Percentiles rank a stretch among this genome's conserved stretches.
Evolutionary conservation across 2,113 vertebrate genomes (phyloP).

Genomic region (Phylloscopus trochilus): DNA sequence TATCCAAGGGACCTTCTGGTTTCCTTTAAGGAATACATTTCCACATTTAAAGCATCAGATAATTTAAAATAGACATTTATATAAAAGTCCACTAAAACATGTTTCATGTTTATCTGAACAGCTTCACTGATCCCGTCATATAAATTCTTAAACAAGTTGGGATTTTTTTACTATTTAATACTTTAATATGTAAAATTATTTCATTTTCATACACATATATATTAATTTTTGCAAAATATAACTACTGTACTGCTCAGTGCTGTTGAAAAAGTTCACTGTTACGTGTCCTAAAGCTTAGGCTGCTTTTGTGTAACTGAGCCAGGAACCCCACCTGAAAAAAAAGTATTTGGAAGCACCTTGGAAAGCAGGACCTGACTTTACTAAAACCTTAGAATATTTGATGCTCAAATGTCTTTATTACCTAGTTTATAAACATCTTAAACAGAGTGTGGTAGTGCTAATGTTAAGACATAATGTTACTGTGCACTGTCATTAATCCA

Average conservation of each 20-base stretch:
- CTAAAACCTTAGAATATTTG: neutral
- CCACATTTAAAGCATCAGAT: neutral
- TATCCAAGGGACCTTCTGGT: neutral
- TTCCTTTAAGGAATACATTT: neutral
- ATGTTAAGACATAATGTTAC: neutral
- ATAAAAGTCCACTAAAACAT: neutral
- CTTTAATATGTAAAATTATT: neutral
- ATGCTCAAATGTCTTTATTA: neutral
- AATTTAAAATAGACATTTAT: neutral
- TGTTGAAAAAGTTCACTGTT: neutral
- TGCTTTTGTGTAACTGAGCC: neutral
- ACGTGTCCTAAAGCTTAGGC: neutral
- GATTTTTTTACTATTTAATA: neutral
- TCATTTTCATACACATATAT: neutral
- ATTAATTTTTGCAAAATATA: neutral
- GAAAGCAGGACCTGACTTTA: neutral
- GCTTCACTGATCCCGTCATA: neutral
- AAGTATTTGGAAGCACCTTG: neutral
- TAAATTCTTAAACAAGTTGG: neutral
- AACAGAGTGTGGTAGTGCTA: neutral
- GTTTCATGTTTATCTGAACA: neutral
- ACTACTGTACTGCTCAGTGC: neutral
- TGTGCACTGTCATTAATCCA: neutral
- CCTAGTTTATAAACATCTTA: neutral
- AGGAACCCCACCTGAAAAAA: neutral